phyloP scores from a whole-genome alignment of 1,140 invertebrate genomes.

The Nasonia giraulti region DNA sequence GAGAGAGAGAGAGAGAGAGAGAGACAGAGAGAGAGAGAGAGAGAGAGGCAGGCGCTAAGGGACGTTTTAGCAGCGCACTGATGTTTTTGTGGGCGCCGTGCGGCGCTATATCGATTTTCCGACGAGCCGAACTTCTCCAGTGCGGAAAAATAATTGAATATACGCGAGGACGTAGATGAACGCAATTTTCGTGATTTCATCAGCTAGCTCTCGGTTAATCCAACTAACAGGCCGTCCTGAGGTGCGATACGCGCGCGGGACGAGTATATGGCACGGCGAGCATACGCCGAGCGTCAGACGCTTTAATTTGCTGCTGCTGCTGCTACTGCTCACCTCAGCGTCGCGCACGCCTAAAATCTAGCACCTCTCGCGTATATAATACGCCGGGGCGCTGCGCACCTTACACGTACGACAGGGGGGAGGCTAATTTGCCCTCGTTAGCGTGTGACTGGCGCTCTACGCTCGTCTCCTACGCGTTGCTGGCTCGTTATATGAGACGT shows the following conservation, averaged over 20 bases:
- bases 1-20: too few relatives aligned
- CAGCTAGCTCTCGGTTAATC: neutral
- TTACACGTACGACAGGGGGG: conserved; percentile 14
- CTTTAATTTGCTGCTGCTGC: neutral
- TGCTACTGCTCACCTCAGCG: neutral
- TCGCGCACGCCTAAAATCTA: neutral
- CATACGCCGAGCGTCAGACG: neutral
- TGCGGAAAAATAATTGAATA: neutral
- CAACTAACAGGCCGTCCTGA: neutral
- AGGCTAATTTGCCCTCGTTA: conserved; percentile 69
- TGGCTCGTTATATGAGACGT: conserved; percentile 55
- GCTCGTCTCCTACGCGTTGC: conserved; percentile 19
- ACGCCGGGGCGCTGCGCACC: neutral
- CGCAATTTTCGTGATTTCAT: neutral
- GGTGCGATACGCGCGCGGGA: neutral
- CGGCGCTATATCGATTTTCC: neutral
- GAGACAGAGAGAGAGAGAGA: too few relatives aligned
- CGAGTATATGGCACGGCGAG: too few relatives aligned
- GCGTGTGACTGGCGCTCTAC: conserved; percentile 52
- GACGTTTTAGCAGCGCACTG: too few relatives aligned
- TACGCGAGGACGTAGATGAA: too few relatives aligned
- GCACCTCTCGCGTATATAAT: neutral
- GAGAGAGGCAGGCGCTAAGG: too few relatives aligned
- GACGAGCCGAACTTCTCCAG: neutral
- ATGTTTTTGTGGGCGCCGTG: too few relatives aligned